A percentile compares a stretch with the other conserved stretches of the same genome.
phyloP scores from a whole-genome alignment of 2,888 invertebrate genomes.

The Apamea epomidion region DNA sequence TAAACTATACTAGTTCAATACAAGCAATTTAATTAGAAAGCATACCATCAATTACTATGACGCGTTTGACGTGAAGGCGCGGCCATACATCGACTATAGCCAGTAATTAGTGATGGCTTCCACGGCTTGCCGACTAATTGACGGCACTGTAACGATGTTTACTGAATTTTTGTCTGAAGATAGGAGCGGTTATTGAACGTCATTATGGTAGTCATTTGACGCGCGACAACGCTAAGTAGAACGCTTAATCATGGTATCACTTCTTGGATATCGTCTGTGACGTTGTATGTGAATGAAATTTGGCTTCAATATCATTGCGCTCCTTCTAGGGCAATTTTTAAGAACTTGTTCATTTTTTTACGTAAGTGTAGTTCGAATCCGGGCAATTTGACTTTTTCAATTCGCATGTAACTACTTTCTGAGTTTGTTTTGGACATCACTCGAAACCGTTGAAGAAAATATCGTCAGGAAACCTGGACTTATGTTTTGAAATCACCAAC shows the following conservation, averaged over 20 bases:
- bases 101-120: conserved; percentile 76
- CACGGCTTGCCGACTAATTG: conserved; percentile 59
- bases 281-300: not conserved
- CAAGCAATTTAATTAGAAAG: conserved; percentile 82
- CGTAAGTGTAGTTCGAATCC: not conserved
- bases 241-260: conserved; percentile 2
- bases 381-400: no score
- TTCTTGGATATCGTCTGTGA: not conserved
- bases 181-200: conserved; percentile 63
- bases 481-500: no score
- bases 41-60: conserved; percentile 84
- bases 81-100: conserved; percentile 70
- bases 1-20: conserved; percentile 60
- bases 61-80: conserved; percentile 82
- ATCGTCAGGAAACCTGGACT: no score
- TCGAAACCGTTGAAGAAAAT: no score
- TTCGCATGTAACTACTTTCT: no score
- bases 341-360: not conserved
- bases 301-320: not conserved
- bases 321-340: not conserved
- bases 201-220: conserved; percentile 47
- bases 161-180: conserved; percentile 60
- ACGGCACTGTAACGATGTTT: conserved; percentile 71
- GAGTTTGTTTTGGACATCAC: no score
- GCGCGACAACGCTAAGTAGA: conserved; percentile 10